A percentile compares a stretch with the other conserved stretches of the same genome.
These are phyloP conservation scores for Pristiophorus japonicus DNA, from an alignment of 2,113 vertebrate species.

Conservation along the genomic window DNA sequence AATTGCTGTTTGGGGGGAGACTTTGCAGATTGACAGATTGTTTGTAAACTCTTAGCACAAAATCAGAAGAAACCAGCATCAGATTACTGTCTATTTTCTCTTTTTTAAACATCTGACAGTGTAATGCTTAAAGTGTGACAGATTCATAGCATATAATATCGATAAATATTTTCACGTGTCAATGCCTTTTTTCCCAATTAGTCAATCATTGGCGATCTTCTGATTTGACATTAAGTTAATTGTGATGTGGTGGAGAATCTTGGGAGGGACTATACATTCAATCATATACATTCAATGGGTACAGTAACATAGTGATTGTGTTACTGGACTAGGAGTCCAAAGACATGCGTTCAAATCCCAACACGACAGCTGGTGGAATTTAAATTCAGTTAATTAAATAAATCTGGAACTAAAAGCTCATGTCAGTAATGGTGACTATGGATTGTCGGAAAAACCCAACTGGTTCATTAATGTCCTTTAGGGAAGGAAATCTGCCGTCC, in stretches of 20 bases:
- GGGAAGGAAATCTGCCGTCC: no score
- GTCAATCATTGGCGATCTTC: not conserved
- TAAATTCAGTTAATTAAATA: no score
- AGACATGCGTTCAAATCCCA: no score
- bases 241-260: not conserved
- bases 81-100: not conserved
- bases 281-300: no score
- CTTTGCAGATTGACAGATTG: not conserved
- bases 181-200: not conserved
- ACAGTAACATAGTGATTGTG: no score
- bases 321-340: no score
- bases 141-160: not conserved
- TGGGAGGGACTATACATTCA: not conserved
- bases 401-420: no score
- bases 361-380: no score
- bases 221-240: not conserved
- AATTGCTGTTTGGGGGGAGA: not conserved
- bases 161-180: not conserved
- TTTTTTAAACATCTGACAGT: not conserved
- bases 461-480: no score
- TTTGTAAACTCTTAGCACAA: not conserved
- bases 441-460: no score
- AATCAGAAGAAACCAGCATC: not conserved
- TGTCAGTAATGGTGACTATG: no score
- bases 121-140: not conserved